Percentiles rank a stretch among this genome's conserved stretches.
phyloP scores from a whole-genome alignment of 2,888 invertebrate species.

The Ctena decussata region DNA sequence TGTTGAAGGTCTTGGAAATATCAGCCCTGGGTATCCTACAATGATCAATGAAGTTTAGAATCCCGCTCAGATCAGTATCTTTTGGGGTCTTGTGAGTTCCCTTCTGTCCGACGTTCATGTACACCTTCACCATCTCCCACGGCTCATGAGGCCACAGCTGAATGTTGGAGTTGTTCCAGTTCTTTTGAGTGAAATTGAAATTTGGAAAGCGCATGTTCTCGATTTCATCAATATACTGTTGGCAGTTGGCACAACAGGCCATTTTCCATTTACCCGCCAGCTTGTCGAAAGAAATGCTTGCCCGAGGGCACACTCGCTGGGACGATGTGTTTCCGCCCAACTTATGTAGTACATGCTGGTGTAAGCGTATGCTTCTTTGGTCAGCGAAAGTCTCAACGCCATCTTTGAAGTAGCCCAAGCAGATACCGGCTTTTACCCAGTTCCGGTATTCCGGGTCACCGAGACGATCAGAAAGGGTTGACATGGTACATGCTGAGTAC shows the following conservation, averaged over 20 bases:
- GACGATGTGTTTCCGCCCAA: not conserved
- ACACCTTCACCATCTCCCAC: not conserved
- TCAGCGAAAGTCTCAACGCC: not conserved
- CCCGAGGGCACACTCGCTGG: not conserved
- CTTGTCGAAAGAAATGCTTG: not conserved
- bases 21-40: not conserved
- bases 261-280: not conserved
- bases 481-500: no score
- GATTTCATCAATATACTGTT: not conserved
- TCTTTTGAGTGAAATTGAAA: not conserved
- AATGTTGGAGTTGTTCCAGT: not conserved
- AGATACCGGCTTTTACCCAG: not conserved
- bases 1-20: not conserved
- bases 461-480: not conserved
- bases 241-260: not conserved
- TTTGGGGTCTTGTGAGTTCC: not conserved
- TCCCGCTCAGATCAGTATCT: not conserved
- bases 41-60: not conserved
- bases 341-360: not conserved
- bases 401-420: not conserved
- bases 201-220: fast-evolving
- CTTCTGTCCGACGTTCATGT: not conserved
- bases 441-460: not conserved
- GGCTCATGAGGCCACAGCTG: not conserved
- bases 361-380: not conserved